Evolutionary conservation across 2,797 vertebrate species (phyloP).

Genomic region (Poeciliopsis turneri): DNA sequence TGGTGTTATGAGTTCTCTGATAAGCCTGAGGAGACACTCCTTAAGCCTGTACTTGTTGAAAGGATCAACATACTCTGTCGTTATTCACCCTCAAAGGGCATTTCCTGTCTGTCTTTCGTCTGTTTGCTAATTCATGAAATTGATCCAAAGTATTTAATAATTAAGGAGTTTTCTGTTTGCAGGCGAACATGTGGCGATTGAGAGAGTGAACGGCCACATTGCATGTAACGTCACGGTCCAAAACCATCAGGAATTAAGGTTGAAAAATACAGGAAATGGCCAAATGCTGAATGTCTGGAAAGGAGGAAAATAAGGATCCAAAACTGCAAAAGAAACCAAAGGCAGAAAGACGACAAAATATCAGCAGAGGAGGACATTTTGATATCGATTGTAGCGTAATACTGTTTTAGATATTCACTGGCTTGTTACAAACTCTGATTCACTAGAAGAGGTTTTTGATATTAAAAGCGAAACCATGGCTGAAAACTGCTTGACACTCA

Average conservation of each 20-base stretch:
- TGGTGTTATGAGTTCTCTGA: not conserved
- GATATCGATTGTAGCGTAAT: not conserved
- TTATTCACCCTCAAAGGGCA: slow-evolving; percentile 8
- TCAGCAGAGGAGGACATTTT: not conserved
- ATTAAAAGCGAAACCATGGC: not conserved
- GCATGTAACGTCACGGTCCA: slow-evolving; percentile 19
- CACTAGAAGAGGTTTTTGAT: not conserved
- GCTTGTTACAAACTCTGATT: not conserved
- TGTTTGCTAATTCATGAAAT: slow-evolving; percentile 76
- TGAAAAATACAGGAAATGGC: slow-evolving; percentile 4
- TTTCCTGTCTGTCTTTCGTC: slow-evolving; percentile 41
- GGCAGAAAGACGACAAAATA: not conserved
- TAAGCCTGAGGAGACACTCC: not conserved
- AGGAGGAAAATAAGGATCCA: slow-evolving; percentile 15
- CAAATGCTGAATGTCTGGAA: not conserved
- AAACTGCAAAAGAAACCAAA: not conserved
- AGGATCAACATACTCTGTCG: not conserved
- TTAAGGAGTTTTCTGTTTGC: slow-evolving; percentile 61
- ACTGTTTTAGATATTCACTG: not conserved
- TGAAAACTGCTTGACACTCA: not conserved
- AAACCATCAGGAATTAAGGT: not conserved
- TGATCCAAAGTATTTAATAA: slow-evolving; percentile 72
- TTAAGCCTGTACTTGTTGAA: slow-evolving; percentile 3
- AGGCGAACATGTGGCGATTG: slow-evolving; percentile 45
- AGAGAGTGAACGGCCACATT: slow-evolving; percentile 47